Base-by-base conservation (phyloP, 2,113 vertebrate species). In the Alethe diademata region DNA sequence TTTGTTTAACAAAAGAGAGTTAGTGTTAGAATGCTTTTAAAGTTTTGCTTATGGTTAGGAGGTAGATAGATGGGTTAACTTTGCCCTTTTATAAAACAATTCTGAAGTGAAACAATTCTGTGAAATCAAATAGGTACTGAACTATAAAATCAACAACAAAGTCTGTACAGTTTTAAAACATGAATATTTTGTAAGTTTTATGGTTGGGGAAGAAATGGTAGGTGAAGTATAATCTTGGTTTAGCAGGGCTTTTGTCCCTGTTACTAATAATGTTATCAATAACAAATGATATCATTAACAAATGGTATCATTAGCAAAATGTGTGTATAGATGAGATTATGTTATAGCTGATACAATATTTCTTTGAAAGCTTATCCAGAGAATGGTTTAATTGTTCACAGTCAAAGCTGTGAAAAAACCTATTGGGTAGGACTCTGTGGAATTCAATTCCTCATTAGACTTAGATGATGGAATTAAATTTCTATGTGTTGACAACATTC, bases 41-140 rank as follows among this genome's bases (percentile, higher is more conserved):
- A 78, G 45, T 47, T 95, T 73, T 96, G 65, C 29, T 86, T 87
- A 11, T 53, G 48, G 43, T 94, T 71, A 54, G 70, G 40, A 92
- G 43, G 71, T 87, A 16, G 56, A 87, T 81, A 28, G 62, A 47
- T 76, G 25, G 14, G 35, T 56, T 86, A 70, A 79, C 40, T 90
- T 96, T 83, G 51, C 45, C 51, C 22, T 94, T 88, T 56, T 69
- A 29, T 79, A 60, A 92, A 97, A 93, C 51, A 74, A 31, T 79
- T 87, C 42, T 83, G 33, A 91, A 66, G 11, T 75, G 28, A 75
- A 88, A 72, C 5, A 42, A 6, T 42, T 86, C 28, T 73, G 78
- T 85, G 85, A 87, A 88, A 86, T 79, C 23, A 51, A 86, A 29
- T 58, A 78, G 58, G 71, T 72, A 54, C 22, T 28, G 54, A 70